Evolutionary conservation across 2,797 vertebrate genomes (phyloP), one percentile per base, ranked within the genome.

Genomic region (Esox lucius): DNA sequence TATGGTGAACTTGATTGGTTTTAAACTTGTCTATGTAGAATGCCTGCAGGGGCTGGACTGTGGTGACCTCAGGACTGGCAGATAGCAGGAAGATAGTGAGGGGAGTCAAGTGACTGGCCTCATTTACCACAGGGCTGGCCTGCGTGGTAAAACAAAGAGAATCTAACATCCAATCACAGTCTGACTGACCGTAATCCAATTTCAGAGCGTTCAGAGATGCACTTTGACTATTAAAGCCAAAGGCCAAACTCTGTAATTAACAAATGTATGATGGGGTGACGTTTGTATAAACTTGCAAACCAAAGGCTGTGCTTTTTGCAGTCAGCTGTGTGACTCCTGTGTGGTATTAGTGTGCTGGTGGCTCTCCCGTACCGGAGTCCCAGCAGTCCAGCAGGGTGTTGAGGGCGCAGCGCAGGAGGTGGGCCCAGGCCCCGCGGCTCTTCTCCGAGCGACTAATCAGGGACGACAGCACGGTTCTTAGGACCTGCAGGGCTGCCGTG

Each of bases 381-480:
- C 95, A 96, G 15, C 87, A 94, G 62, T 93, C 92, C 78, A n/a
- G n/a, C n/a, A n/a, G n/a, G n/a, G n/a, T n/a, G n/a, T n/a, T n/a
- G n/a, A n/a, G n/a, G n/a, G n/a, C n/a, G n/a, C n/a, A n/a, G n/a
- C n/a, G n/a, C n/a, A n/a, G n/a, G n/a, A n/a, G n/a, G n/a, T n/a
- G n/a, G n/a, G n/a, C n/a, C n/a, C n/a, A n/a, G n/a, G n/a, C n/a
- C n/a, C n/a, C n/a, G n/a, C n/a, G n/a, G n/a, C 95, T 95, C 86
- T 98, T 98, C 87, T 98, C 97, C 73, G 95, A 95, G 5, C 88
- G 91, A 82, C 96, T 96, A 96, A 98, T 95, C 0, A 97, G 96
- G 72, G 94, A 97, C 46, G 93, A 93, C 46, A 97, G 56, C 68
- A 97, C 89, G 0, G 85, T 89, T 84, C 93, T 96, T 66, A 98